Percentiles rank a stretch among this genome's conserved stretches.
phyloP scores from a whole-genome alignment of 2,888 invertebrate species.

The Agrochola macilenta region DNA sequence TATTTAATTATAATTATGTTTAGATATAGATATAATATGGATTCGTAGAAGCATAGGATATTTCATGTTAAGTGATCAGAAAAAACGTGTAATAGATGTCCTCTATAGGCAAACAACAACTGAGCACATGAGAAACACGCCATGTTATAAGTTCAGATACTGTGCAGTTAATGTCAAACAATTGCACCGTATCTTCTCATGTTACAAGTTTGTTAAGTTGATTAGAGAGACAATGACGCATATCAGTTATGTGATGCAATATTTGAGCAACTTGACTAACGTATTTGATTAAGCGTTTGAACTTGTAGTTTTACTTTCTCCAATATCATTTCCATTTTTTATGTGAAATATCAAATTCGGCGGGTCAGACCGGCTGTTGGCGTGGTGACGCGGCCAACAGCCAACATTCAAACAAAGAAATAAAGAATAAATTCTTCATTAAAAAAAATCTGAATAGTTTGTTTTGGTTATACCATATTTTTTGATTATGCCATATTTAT shows the following conservation, averaged over 20 bases:
- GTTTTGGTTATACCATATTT: not conserved
- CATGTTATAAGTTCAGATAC: not conserved
- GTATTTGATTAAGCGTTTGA: not conserved
- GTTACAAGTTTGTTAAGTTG: slow-evolving; percentile 9
- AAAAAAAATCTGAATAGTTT: not conserved
- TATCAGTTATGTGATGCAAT: not conserved
- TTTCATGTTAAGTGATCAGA: not conserved
- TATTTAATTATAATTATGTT: too few relatives aligned
- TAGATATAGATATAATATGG: too few relatives aligned
- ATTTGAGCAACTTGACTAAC: not conserved
- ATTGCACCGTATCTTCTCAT: not conserved
- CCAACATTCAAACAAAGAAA: too few relatives aligned
- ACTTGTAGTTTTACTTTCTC: not conserved
- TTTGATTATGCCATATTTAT: not conserved
- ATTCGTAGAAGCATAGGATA: too few relatives aligned
- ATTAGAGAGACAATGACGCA: not conserved
- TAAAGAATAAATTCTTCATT: too few relatives aligned
- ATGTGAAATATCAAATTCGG: too few relatives aligned
- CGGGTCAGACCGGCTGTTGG: too few relatives aligned
- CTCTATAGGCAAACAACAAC: not conserved
- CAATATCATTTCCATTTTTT: too few relatives aligned
- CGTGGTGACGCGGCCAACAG: too few relatives aligned
- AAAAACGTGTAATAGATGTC: too few relatives aligned
- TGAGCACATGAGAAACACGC: not conserved
- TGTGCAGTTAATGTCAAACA: not conserved